Evolutionary conservation across 2,888 invertebrate genomes (phyloP).

Genomic region (Dasypogon diadema): DNA sequence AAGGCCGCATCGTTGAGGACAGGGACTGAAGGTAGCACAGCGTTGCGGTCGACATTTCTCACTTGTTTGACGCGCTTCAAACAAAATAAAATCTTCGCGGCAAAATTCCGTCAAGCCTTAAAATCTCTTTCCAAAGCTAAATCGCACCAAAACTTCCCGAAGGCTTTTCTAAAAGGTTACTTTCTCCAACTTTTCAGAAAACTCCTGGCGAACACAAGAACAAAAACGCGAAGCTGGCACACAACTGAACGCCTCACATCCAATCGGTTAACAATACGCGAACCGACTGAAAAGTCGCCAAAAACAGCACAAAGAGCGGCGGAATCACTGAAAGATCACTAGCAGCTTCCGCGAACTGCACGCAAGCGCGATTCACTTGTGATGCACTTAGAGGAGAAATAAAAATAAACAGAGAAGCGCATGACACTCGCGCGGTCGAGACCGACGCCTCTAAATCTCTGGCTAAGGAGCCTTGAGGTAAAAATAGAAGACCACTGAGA

Average conservation of each 20-base stretch:
- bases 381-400: background rate
- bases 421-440: no score
- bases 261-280: slow-evolving; percentile 20
- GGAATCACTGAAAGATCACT: slow-evolving; percentile 11
- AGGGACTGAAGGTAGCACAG: slow-evolving; percentile 59
- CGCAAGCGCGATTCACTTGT: slow-evolving; percentile 26
- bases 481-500: no score
- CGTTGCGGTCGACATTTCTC: slow-evolving; percentile 58
- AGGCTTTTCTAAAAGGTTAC: no score
- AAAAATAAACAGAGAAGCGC: background rate
- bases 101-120: no score
- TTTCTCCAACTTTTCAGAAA: background rate
- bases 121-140: no score
- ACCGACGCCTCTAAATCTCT: no score
- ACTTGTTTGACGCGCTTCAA: background rate
- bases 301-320: slow-evolving; percentile 16
- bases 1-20: slow-evolving; percentile 50
- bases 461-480: no score
- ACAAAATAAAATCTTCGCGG: no score
- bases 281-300: slow-evolving; percentile 25
- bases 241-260: slow-evolving; percentile 4
- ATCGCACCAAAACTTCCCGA: no score
- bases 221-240: slow-evolving; percentile 10
- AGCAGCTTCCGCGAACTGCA: background rate
- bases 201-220: background rate